Conservation (phyloP, 2,113 vertebrate species). For the Hypocryptadius cinnamomeus region DNA sequence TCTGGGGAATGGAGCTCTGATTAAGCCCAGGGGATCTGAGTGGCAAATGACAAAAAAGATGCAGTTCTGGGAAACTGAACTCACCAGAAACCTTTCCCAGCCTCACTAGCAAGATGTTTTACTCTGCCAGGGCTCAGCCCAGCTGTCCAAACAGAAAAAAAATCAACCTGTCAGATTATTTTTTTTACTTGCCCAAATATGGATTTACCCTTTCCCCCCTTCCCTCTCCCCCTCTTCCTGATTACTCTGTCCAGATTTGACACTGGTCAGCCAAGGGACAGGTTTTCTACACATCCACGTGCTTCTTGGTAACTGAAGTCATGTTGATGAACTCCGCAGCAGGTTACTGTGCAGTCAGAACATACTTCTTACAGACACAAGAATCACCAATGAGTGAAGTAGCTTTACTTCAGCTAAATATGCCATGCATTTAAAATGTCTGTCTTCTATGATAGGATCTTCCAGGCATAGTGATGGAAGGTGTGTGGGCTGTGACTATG, state of each 20-base stretch:
- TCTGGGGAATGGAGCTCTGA: not conserved
- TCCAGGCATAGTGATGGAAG: not conserved
- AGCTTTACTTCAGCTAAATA: conserved; percentile 5
- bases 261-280: not conserved
- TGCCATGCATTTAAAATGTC: not conserved
- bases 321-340: not conserved
- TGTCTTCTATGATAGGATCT: conserved; percentile 16
- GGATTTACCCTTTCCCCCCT: rapidly evolving
- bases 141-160: not conserved
- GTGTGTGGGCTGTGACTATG: not conserved
- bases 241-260: not conserved
- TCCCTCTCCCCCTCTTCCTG: rapidly evolving
- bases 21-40: not conserved
- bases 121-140: not conserved
- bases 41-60: not conserved
- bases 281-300: not conserved
- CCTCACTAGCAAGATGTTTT: not conserved
- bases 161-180: not conserved
- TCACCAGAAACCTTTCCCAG: not conserved
- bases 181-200: not conserved
- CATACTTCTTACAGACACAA: not conserved
- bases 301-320: not conserved
- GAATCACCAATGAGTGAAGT: not conserved
- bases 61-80: not conserved
- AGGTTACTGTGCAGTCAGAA: not conserved